A percentile compares a stretch with the other conserved stretches of the same genome.
Conservation (phyloP, 2,888 invertebrate species). For the Stomorhina lunata region DNA sequence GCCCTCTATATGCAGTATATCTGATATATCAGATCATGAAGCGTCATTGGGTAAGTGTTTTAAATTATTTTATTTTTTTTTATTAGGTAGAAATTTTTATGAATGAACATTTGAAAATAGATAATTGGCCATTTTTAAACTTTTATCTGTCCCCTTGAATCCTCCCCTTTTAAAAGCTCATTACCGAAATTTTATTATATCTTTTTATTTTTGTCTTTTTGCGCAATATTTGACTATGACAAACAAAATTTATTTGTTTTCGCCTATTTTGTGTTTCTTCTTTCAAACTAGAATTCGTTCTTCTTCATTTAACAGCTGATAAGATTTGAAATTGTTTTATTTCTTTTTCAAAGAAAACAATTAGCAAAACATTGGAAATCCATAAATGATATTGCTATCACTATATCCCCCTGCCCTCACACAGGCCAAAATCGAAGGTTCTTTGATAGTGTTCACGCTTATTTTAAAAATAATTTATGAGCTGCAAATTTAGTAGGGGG, state of each 20-base stretch:
- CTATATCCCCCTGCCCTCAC: background rate
- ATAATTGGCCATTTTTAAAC: too few relatives aligned
- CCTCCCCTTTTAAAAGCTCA: background rate
- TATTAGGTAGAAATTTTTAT: background rate
- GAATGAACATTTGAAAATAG: too few relatives aligned
- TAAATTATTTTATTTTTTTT: background rate
- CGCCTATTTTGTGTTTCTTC: background rate
- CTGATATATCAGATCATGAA: slow-evolving; percentile 94
- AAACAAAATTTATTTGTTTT: slow-evolving; percentile 8
- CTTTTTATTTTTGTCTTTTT: slow-evolving; percentile 2
- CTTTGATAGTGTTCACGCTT: background rate
- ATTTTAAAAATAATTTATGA: background rate
- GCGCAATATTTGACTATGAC: background rate
- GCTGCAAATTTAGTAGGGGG: too few relatives aligned
- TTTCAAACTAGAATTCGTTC: slow-evolving; percentile 3
- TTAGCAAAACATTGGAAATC: slow-evolving; percentile 63
- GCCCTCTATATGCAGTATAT: slow-evolving; percentile 94
- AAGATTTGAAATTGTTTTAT: slow-evolving; percentile 62
- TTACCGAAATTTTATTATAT: slow-evolving; percentile 10
- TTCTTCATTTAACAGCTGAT: too few relatives aligned
- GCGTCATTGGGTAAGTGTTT: slow-evolving; percentile 90
- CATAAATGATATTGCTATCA: background rate
- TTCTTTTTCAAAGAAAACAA: slow-evolving; percentile 72
- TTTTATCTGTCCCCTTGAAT: too few relatives aligned
- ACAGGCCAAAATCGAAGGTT: background rate